Evolutionary conservation across 2,888 invertebrate species (phyloP), one percentile per base, ranked within the genome.

Genomic region (Morpho achilles): DNA sequence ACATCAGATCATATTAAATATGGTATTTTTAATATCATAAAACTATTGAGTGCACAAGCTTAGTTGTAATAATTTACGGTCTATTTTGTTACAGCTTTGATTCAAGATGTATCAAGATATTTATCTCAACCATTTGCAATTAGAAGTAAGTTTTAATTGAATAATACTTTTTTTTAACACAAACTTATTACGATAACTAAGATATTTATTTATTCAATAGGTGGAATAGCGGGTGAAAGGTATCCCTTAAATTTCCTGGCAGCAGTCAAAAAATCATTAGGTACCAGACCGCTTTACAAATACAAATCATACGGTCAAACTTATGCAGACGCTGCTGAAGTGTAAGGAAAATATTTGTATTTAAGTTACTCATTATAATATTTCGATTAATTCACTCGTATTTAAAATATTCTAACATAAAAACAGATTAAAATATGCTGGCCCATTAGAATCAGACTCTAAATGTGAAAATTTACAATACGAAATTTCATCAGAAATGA

Each of bases 121-220:
- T 64, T 86, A 39, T 86, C 86, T 1, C 84, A 86, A 63, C 68
- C 74, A 6, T 65, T 78, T 39, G 84, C 85, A 4, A 41, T 84
- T 53, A 71, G 78, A 72, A 86, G 86, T 86, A 74, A 80, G 84
- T 8, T 0, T 48, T 5, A 32, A 32, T 32, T 32, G 32, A 32
- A 32, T 3, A 32, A 32, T 32, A 32, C 32, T 32, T 32, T 32
- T 32, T 32, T 5, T 32, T 32, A 32, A 32, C 32, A 32, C 5
- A 32, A 32, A 32, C 32, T 32, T 32, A 32, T 32, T 5, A 32
- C 16, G 16, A 1, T 16, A n/a, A n/a, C 46, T 32, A 10, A 23
- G 40, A 48, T 10, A 8, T 10, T 48, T 46, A 49, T 51, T 45
- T 51, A 8, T 54, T 59, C 42, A 7, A 50, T 44, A 86, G 86